phyloP scores from a whole-genome alignment of 2,113 vertebrate genomes.

The Grammomys surdaster region DNA sequence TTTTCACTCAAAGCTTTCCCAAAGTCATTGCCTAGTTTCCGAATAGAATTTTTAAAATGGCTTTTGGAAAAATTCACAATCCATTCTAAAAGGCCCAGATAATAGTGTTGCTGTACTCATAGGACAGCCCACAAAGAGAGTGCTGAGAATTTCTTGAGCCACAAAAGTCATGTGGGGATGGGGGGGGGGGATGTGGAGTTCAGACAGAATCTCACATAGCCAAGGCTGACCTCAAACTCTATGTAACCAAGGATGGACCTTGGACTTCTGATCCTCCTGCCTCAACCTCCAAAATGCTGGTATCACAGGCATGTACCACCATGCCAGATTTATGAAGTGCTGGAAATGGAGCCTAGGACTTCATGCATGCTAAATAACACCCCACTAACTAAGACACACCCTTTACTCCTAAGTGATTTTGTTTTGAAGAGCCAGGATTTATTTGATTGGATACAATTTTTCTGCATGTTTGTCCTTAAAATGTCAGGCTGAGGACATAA shows the following conservation, averaged over 20 bases:
- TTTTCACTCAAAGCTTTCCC: conserved; percentile 30
- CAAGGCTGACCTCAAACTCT: too few relatives aligned
- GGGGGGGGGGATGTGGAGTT: not conserved
- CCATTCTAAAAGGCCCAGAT: conserved; percentile 30
- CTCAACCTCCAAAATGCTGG: not conserved
- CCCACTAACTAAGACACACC: not conserved
- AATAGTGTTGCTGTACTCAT: not conserved
- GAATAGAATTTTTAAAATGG: not conserved
- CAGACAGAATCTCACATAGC: not conserved
- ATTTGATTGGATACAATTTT: conserved; percentile 29
- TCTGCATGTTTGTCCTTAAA: not conserved
- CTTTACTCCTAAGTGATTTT: not conserved
- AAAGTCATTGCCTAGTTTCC: conserved; percentile 37
- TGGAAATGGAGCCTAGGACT: not conserved
- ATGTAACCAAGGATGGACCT: not conserved
- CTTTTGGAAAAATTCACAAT: conserved; percentile 57
- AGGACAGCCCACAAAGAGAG: not conserved
- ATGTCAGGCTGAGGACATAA: too few relatives aligned
- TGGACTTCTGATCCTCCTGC: not conserved
- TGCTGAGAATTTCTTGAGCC: not conserved
- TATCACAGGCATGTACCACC: not conserved
- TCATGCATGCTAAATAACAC: not conserved
- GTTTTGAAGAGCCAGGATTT: not conserved
- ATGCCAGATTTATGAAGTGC: not conserved
- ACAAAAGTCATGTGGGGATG: not conserved